Base-by-base conservation (phyloP, 2,797 vertebrate genomes). In the Diplodus puntazzo region DNA sequence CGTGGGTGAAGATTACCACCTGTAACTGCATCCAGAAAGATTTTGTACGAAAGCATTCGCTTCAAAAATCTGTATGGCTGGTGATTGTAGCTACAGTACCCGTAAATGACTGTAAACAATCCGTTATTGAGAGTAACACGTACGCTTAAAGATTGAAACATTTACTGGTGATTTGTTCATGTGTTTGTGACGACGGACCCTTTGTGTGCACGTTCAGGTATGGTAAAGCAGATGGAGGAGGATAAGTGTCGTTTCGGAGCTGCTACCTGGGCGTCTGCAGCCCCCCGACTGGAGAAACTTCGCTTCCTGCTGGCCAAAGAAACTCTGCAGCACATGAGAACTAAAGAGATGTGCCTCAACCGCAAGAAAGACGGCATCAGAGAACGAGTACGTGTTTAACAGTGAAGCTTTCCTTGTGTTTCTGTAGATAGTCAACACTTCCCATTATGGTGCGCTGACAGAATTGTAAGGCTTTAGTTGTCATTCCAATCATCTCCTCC, bases 211-310 rank as follows among this genome's bases (percentile, higher is more conserved):
- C 73, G 55, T 85, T 23, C 90, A 99, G 97, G 94, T 66, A 98
- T 98, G 97, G 82, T 96, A 64, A 97, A 96, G 89, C 96, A 97
- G 87, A 99, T 99, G 97, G 97, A 97, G 79, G 94, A 94, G 67
- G 98, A 99, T 76, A 93, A 90, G 75, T 84, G 88, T 77, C 94
- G 96, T 43, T 99, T 98, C 83, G 98, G 98, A 79, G 93, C 95
- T 39, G 95, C 96, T 14, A 91, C 97, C 71, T 99, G 98, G 98
- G 94, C 96, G 0, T 94, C 95, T 18, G 98, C 95, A 10, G 89
- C 93, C 57, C 97, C 97, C 45, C 91, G 97, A 49, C 88, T 97
- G 82, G 98, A 99, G 89, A 97, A 95, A 64, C 94, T 99, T 11
- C 96, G 95, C 85, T 96, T 96, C 59, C 94, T 97, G 80, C 89